Evolutionary conservation across 2,113 vertebrate genomes (phyloP).

Genomic region (Antechinus stuartii): DNA sequence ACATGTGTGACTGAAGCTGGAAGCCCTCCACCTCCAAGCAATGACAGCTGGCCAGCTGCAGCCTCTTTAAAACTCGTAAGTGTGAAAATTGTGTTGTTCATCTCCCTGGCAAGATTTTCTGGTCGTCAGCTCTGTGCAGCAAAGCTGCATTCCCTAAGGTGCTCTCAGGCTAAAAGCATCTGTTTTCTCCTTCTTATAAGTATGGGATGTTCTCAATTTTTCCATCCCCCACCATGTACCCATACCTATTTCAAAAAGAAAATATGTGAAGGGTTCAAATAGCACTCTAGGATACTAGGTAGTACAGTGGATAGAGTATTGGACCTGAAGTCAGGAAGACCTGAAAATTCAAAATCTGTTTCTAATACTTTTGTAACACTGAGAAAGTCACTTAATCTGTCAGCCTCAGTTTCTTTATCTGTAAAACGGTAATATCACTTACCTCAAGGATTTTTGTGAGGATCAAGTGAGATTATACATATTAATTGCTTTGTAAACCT

Average conservation of each 20-base stretch:
- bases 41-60: background rate
- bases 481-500: background rate
- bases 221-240: background rate
- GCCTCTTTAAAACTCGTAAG: background rate
- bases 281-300: background rate
- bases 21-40: background rate
- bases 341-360: background rate
- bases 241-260: background rate
- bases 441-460: background rate
- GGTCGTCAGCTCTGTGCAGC: background rate
- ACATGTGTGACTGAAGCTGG: background rate
- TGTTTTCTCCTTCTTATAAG: background rate
- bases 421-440: background rate
- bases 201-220: background rate
- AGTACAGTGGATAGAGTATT: background rate
- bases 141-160: background rate
- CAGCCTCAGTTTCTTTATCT: background rate
- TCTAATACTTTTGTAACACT: background rate
- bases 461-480: background rate
- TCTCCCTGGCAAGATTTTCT: background rate
- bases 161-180: background rate
- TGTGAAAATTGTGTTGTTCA: background rate
- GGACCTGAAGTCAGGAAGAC: background rate
- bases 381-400: background rate
- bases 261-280: background rate